phyloP scores from a whole-genome alignment of 2,797 vertebrate species.

The Amazonetta brasiliensis region DNA sequence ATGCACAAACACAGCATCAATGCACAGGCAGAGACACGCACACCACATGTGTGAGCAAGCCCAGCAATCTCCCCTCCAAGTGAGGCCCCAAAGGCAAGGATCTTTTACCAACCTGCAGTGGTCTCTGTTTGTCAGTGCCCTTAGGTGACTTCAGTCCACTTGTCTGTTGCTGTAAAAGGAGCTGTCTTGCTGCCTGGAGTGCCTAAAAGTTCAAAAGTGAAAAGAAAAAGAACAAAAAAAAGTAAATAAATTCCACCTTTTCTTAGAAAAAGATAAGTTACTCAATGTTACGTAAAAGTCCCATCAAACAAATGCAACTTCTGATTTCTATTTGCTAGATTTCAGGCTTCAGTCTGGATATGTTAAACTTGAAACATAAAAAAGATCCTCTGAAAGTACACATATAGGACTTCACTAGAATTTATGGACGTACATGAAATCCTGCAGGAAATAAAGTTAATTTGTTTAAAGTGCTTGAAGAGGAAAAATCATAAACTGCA shows the following conservation, averaged over 20 bases:
- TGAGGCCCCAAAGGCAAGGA: slow-evolving; percentile 34
- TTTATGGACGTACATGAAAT: slow-evolving; percentile 76
- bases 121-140: slow-evolving; percentile 98
- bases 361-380: slow-evolving; percentile 30
- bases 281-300: slow-evolving; percentile 34
- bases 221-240: slow-evolving; percentile 61
- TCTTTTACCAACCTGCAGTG: slow-evolving; percentile 92
- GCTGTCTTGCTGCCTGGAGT: slow-evolving; percentile 97
- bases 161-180: slow-evolving; percentile 99
- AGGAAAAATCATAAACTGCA: slow-evolving; percentile 83
- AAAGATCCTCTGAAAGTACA: slow-evolving; percentile 36
- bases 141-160: slow-evolving; percentile 99
- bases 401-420: slow-evolving; percentile 67
- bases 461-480: slow-evolving; percentile 89
- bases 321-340: neutral
- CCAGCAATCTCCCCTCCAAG: neutral
- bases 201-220: slow-evolving; percentile 81
- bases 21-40: neutral
- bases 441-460: slow-evolving; percentile 88
- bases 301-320: neutral
- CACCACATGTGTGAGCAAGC: neutral
- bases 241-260: slow-evolving; percentile 45
- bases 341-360: neutral
- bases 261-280: slow-evolving; percentile 56
- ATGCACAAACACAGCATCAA: neutral